Conservation (phyloP, 2,888 invertebrate species). For the Chrysolina americana region DNA sequence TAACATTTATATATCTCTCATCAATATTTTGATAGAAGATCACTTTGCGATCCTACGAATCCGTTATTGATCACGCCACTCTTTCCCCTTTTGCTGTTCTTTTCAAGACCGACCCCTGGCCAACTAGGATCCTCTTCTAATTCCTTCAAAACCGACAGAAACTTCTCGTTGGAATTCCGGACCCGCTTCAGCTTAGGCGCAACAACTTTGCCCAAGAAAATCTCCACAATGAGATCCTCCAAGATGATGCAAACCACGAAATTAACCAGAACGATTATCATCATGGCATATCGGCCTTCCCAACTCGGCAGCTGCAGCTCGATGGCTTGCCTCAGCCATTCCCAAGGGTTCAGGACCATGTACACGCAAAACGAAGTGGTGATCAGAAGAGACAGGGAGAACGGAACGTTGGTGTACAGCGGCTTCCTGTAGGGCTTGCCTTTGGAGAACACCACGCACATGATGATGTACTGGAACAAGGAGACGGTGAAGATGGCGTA, state of each 20-base stretch:
- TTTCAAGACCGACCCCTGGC: slow-evolving; percentile 35
- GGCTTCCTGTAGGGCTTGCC: slow-evolving; percentile 78
- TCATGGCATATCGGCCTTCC: slow-evolving; percentile 66
- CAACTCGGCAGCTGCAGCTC: slow-evolving; percentile 79
- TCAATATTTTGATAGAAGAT: slow-evolving; percentile 3
- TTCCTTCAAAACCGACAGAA: slow-evolving; percentile 50
- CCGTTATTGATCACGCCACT: slow-evolving; percentile 51
- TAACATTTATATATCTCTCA: background rate
- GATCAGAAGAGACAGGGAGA: slow-evolving; percentile 70
- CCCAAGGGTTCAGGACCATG: slow-evolving; percentile 70
- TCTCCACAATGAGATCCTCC: slow-evolving; percentile 74
- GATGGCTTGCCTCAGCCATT: slow-evolving; percentile 72
- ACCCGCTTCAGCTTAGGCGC: slow-evolving; percentile 69
- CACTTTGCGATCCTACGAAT: slow-evolving; percentile 42
- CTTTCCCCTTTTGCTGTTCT: slow-evolving; percentile 28
- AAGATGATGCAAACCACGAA: slow-evolving; percentile 73
- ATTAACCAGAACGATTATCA: slow-evolving; percentile 71
- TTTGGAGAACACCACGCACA: slow-evolving; percentile 77
- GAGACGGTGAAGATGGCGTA: slow-evolving; percentile 76
- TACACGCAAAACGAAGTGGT: slow-evolving; percentile 71
- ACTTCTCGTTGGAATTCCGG: slow-evolving; percentile 49
- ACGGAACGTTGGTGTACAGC: slow-evolving; percentile 75
- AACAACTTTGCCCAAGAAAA: slow-evolving; percentile 72
- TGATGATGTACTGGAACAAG: slow-evolving; percentile 77
- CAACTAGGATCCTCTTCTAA: slow-evolving; percentile 50